phyloP scores from a whole-genome alignment of 2,797 vertebrate genomes.

The Cynopterus sphinx region DNA sequence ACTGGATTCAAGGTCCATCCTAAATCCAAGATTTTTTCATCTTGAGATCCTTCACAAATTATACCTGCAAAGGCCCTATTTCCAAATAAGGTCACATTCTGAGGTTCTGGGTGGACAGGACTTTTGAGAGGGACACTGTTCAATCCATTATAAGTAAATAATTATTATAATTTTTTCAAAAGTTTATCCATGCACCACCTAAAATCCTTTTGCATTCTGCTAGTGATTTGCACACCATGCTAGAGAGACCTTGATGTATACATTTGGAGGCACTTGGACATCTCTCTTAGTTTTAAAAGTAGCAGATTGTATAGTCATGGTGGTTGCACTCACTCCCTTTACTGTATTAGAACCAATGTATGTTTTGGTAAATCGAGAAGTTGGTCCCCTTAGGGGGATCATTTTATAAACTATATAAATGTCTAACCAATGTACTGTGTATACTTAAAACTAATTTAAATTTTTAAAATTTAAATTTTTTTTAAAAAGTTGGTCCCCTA shows the following conservation, averaged over 20 bases:
- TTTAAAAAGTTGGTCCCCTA: neutral
- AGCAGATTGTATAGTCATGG: neutral
- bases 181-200: neutral
- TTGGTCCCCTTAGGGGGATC: neutral
- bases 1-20: neutral
- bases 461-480: no score
- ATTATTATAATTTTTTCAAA: neutral
- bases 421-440: no score
- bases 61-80: neutral
- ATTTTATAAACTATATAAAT: no score
- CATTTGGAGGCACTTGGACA: neutral
- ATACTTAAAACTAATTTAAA: no score
- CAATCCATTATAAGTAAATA: neutral
- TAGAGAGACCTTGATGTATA: neutral
- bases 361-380: conserved; percentile 23
- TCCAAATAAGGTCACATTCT: neutral
- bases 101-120: neutral
- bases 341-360: neutral
- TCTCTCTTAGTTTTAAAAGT: conserved; percentile 16
- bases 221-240: neutral
- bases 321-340: neutral
- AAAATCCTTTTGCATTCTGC: neutral
- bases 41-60: neutral
- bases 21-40: neutral
- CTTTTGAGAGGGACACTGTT: neutral